A percentile compares a stretch with the other conserved stretches of the same genome.
These are phyloP conservation scores for Alloplasta piceator DNA, from an alignment of 2,888 invertebrate species.

Conservation along the genomic window DNA sequence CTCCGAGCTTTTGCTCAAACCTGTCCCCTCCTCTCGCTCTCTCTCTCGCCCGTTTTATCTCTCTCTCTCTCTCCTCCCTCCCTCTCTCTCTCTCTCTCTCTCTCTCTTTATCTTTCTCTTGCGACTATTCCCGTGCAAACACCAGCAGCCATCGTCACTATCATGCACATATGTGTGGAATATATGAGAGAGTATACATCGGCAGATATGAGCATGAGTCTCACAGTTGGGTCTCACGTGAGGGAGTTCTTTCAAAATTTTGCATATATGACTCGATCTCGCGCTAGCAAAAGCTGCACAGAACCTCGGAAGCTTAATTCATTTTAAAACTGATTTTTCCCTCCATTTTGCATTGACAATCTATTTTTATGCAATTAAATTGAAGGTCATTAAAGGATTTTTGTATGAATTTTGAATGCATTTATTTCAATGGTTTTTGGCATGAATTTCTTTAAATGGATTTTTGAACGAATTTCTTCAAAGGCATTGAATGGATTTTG, in stretches of 20 bases:
- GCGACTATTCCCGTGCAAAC: constrained; percentile 57
- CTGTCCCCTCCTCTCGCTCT: constrained; percentile 18
- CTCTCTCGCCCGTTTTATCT: constrained; percentile 6
- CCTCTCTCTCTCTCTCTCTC: constrained; percentile 17
- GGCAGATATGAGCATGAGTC: constrained; percentile 13
- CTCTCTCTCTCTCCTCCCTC: constrained; percentile 41
- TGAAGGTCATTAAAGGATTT: neutral
- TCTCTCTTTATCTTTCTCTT: constrained; percentile 37
- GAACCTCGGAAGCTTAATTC: neutral
- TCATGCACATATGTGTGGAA: neutral
- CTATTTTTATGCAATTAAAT: no score
- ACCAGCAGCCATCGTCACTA: constrained; percentile 35
- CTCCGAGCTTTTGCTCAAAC: constrained; percentile 14
- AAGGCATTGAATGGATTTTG: no score
- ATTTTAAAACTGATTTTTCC: neutral
- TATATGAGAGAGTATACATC: neutral
- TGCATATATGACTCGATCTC: constrained; percentile 53
- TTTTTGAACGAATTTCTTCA: no score
- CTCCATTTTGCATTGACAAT: neutral
- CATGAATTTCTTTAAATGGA: neutral
- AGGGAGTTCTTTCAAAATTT: constrained; percentile 41
- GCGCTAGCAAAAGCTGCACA: neutral
- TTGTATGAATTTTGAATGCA: neutral
- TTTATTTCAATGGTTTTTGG: neutral
- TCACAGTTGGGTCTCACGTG: constrained; percentile 69